phyloP scores from a whole-genome alignment of 2,797 vertebrate species.

The Danio kyathit region DNA sequence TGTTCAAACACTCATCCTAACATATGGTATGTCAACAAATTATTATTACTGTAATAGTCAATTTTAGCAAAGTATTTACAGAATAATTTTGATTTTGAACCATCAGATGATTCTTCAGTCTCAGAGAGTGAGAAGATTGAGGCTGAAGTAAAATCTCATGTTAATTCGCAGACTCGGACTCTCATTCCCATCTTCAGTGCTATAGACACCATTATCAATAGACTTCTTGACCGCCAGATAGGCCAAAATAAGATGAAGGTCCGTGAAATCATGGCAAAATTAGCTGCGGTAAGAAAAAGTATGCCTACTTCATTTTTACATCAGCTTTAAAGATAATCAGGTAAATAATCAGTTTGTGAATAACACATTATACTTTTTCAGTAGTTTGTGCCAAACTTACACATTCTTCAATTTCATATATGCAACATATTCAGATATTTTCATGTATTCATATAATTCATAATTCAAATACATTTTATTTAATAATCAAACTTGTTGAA shows the following conservation, averaged over 20 bases:
- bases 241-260: slow-evolving; percentile 86
- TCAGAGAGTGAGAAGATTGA: slow-evolving; percentile 85
- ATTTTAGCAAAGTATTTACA: neutral
- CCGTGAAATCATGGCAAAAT: slow-evolving; percentile 82
- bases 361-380: too few species aligned
- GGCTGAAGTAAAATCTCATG: slow-evolving; percentile 82
- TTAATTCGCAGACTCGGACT: slow-evolving; percentile 78
- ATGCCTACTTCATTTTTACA: neutral
- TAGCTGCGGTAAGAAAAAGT: slow-evolving; percentile 81
- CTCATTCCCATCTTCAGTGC: slow-evolving; percentile 64
- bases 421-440: too few species aligned
- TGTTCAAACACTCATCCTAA: slow-evolving; percentile 80
- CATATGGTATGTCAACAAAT: slow-evolving; percentile 81
- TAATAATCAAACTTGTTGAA: too few species aligned
- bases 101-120: slow-evolving; percentile 38
- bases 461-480: too few species aligned
- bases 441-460: too few species aligned
- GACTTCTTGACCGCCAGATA: slow-evolving; percentile 82
- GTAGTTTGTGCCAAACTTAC: too few species aligned
- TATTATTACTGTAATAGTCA: neutral
- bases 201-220: slow-evolving; percentile 68
- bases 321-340: neutral
- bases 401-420: too few species aligned
- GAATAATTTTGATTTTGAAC: neutral
- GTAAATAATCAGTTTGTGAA: too few species aligned